phyloP scores from a whole-genome alignment of 2,888 invertebrate genomes.

The Meiosimyza platycephala region DNA sequence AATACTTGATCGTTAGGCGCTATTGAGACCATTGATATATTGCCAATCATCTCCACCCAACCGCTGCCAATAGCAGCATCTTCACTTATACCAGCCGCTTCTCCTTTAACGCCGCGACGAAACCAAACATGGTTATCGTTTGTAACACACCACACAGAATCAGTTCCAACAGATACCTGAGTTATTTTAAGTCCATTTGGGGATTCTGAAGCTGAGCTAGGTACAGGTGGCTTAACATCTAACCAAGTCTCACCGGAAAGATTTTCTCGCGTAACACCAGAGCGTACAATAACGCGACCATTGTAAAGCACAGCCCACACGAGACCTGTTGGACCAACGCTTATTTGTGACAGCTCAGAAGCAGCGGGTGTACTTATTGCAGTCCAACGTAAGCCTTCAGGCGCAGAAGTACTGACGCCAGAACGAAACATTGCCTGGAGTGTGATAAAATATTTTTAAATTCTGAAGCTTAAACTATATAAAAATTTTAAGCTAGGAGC shows the following conservation, averaged over 20 bases:
- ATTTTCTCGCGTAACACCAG: slow-evolving; percentile 82
- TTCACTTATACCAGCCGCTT: slow-evolving; percentile 78
- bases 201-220: slow-evolving; percentile 44
- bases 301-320: slow-evolving; percentile 90
- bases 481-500: too few species aligned
- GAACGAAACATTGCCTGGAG: slow-evolving; percentile 85
- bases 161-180: slow-evolving; percentile 84
- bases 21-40: slow-evolving; percentile 85
- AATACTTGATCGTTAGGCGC: slow-evolving; percentile 89
- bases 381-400: slow-evolving; percentile 90
- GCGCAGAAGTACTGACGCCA: slow-evolving; percentile 82
- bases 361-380: slow-evolving; percentile 81
- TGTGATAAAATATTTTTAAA: not conserved
- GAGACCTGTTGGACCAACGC: slow-evolving; percentile 86
- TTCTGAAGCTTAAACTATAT: not conserved
- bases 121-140: slow-evolving; percentile 90
- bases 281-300: slow-evolving; percentile 84
- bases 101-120: slow-evolving; percentile 78
- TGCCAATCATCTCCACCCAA: slow-evolving; percentile 92
- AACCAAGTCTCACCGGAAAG: slow-evolving; percentile 79
- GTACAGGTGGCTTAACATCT: slow-evolving; percentile 80
- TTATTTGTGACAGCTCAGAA: slow-evolving; percentile 86
- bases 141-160: slow-evolving; percentile 82
- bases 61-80: slow-evolving; percentile 82
- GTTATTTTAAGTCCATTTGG: slow-evolving; percentile 74